A percentile compares a stretch with the other conserved stretches of the same genome.
Evolutionary conservation across 2,888 invertebrate genomes (phyloP).

Genomic region (Chamaedrilus cognettii): DNA sequence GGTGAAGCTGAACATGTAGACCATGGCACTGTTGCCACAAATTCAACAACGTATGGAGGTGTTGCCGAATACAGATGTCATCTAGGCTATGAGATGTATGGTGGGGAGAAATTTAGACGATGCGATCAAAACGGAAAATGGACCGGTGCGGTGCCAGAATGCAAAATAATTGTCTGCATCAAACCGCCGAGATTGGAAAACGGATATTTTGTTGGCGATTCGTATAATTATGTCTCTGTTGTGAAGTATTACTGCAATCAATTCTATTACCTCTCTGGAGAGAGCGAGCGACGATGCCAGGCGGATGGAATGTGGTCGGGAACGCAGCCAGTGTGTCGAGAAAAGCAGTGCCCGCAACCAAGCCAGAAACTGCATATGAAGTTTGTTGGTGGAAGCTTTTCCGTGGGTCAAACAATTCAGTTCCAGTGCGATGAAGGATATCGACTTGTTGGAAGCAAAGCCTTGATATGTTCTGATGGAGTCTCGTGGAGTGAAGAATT

Average conservation of each 20-base stretch:
- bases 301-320: constrained; percentile 43
- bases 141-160: constrained; percentile 45
- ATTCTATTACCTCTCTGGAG: constrained; percentile 39
- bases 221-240: constrained; percentile 18
- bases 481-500: constrained; percentile 45
- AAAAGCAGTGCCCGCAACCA: constrained; percentile 36
- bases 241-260: constrained; percentile 25
- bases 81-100: constrained; percentile 24
- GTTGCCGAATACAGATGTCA: constrained; percentile 14
- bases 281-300: constrained; percentile 40
- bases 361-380: constrained; percentile 30
- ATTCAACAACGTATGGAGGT: constrained; percentile 6
- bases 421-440: constrained; percentile 49
- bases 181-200: constrained; percentile 26
- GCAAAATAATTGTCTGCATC: constrained; percentile 43
- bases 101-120: constrained; percentile 27
- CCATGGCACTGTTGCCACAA: neutral
- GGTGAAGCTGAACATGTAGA: constrained; percentile 41
- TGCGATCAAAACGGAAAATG: constrained; percentile 51
- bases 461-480: constrained; percentile 25
- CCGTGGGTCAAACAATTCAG: constrained; percentile 24
- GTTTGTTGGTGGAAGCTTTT: neutral
- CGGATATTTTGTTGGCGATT: constrained; percentile 16
- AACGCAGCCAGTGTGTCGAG: constrained; percentile 38
- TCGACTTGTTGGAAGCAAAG: constrained; percentile 34